A percentile compares a stretch with the other conserved stretches of the same genome.
phyloP scores from a whole-genome alignment of 2,888 invertebrate genomes.

The Sarcophaga rosellei region DNA sequence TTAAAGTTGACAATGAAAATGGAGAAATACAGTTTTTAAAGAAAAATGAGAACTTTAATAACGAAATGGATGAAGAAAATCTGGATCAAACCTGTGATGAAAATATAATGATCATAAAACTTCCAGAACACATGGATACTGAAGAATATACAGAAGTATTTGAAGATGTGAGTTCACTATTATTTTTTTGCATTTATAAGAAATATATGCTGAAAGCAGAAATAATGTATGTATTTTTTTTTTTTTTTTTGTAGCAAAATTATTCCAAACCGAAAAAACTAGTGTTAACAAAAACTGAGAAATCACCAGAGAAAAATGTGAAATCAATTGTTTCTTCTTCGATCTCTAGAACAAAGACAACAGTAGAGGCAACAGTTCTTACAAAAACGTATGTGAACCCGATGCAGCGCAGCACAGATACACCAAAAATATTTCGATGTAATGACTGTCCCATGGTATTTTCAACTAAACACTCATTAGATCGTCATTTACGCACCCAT shows the following conservation, averaged over 20 bases:
- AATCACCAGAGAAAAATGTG: slow-evolving; percentile 6
- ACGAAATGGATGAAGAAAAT: slow-evolving; percentile 45
- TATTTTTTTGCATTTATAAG: not conserved
- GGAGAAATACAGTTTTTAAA: slow-evolving; percentile 77
- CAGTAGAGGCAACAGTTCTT: slow-evolving; percentile 71
- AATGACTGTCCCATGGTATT: slow-evolving; percentile 85
- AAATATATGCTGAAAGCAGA: not conserved
- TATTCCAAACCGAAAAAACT: slow-evolving; percentile 15
- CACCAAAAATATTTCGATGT: slow-evolving; percentile 84
- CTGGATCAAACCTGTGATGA: slow-evolving; percentile 71
- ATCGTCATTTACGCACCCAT: slow-evolving; percentile 85
- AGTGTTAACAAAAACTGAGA: slow-evolving; percentile 16
- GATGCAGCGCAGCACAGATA: slow-evolving; percentile 72
- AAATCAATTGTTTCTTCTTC: not conserved
- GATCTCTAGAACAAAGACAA: slow-evolving; percentile 24
- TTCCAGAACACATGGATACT: slow-evolving; percentile 70
- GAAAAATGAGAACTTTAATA: slow-evolving; percentile 48
- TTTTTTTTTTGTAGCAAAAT: slow-evolving; percentile 19
- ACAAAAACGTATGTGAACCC: slow-evolving; percentile 64
- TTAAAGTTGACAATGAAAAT: slow-evolving; percentile 71
- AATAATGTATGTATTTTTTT: too few species aligned
- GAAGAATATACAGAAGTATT: slow-evolving; percentile 66
- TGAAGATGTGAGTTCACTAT: slow-evolving; percentile 22
- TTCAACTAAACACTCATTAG: slow-evolving; percentile 83
- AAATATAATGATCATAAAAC: slow-evolving; percentile 71